Evolutionary conservation across 2,113 vertebrate species (phyloP), one percentile per base, ranked within the genome.

Genomic region (Heliornis fulica): DNA sequence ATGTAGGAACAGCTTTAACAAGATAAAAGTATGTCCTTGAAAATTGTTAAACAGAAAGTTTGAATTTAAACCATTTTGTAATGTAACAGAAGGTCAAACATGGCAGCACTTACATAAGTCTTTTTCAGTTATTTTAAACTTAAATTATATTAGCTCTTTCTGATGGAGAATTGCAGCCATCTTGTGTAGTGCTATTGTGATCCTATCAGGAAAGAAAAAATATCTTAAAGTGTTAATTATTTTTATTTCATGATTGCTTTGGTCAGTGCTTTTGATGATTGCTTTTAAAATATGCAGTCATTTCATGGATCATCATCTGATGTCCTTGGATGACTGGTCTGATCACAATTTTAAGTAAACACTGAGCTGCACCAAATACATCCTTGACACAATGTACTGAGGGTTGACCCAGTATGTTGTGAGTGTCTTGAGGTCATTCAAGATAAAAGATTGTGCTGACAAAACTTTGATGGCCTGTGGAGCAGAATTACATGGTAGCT

Each of bases 321-420:
- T 90, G 53, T 92, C 66, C 29, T 72, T 71, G 38, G 26, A 25
- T 79, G 61, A 63, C 75, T 92, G 18, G 7, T 88, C 56, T 88
- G n/a, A 66, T 31, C 51, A 79, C 60, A 41, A 45, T 57, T 79
- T n/a, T 75, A 48, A 87, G 57, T 87, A 74, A 75, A 36, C 63
- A 68, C 15, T 15, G 13, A 54, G 13, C 25, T 83, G 36, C 31
- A 60, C 15, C n/a, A 46, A 34, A 45, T 69, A 23, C 3, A 28
- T 56, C 10, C 63, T 81, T 77, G 40, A 57, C 29, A 38, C 21
- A 57, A 14, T 31, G 7, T 50, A 23, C 12, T 34, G 31, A 79
- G 23, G 31, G 13, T 9, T 68, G 34, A 6, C 10, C 40, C 6
- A 5, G 15, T 90, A 63, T 48, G 51, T 93, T 92, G 36, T 48